Evolutionary conservation across 2,888 invertebrate genomes (phyloP).

Genomic region (Diadegma fenestrale): DNA sequence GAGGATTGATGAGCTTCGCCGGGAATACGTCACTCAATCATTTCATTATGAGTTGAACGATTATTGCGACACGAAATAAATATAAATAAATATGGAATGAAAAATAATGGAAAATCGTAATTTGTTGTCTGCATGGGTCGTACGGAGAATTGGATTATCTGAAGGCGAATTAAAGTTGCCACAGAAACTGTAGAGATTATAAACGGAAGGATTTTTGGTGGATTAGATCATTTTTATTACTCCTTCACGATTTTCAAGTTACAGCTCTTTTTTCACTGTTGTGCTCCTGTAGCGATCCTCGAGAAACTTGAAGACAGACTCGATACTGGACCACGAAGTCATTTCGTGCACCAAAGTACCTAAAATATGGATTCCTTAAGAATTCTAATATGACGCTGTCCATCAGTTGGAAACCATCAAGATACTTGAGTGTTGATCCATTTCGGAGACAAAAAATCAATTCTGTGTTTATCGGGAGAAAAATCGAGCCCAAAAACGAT

Average conservation of each 20-base stretch:
- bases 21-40: not conserved
- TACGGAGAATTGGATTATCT: too few species aligned
- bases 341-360: constrained; percentile 89
- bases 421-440: not conserved
- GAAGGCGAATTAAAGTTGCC: not conserved
- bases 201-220: not conserved
- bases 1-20: not conserved
- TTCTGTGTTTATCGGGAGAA: not conserved
- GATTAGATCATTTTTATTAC: not conserved
- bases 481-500: not conserved
- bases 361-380: constrained; percentile 79
- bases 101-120: not conserved
- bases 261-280: constrained; percentile 54
- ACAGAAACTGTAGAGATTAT: not conserved
- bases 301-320: constrained; percentile 89
- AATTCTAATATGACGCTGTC: not conserved
- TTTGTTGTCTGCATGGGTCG: not conserved
- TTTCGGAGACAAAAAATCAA: not conserved
- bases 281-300: constrained; percentile 79
- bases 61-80: not conserved
- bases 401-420: not conserved
- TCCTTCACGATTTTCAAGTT: not conserved
- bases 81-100: not conserved
- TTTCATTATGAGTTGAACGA: not conserved
- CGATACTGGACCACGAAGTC: constrained; percentile 89